Evolutionary conservation across 1,140 invertebrate genomes (phyloP).

Genomic region (Leguminivora glycinivorella): DNA sequence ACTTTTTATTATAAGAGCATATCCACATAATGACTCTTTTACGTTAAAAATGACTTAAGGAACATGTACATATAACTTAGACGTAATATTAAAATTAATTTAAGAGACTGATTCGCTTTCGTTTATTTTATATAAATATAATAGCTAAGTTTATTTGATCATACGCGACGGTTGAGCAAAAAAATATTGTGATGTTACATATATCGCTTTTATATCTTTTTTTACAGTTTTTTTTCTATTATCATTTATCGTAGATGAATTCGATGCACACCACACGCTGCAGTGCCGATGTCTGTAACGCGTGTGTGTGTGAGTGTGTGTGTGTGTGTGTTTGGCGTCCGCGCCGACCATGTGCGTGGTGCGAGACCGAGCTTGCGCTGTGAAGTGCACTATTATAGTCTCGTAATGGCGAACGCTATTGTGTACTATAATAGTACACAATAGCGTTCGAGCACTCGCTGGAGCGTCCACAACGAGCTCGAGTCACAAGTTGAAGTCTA

Average conservation of each 20-base stretch:
- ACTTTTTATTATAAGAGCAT: neutral
- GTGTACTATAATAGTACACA: too few species aligned
- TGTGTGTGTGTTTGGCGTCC: too few species aligned
- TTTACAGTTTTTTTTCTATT: neutral
- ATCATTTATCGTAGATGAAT: neutral
- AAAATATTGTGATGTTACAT: constrained; percentile 45
- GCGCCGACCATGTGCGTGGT: too few species aligned
- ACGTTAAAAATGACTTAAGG: constrained; percentile 27
- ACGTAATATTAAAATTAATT: constrained; percentile 62
- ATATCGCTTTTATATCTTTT: neutral
- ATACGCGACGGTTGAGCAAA: neutral
- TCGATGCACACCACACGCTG: too few species aligned
- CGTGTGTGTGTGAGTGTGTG: too few species aligned
- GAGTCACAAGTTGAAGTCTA: neutral
- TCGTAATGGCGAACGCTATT: too few species aligned
- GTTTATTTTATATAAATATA: constrained; percentile 47
- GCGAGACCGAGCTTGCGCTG: too few species aligned
- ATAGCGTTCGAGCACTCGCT: too few species aligned
- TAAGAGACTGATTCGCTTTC: constrained; percentile 75
- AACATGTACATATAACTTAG: constrained; percentile 68
- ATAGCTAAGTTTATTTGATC: constrained; percentile 11
- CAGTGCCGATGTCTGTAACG: too few species aligned
- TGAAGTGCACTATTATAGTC: too few species aligned
- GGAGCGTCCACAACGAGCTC: too few species aligned
- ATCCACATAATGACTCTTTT: constrained; percentile 20